Evolutionary conservation across 2,888 invertebrate genomes (phyloP), one percentile per base, ranked within the genome.

Genomic region (Lacanobia wlatinum): DNA sequence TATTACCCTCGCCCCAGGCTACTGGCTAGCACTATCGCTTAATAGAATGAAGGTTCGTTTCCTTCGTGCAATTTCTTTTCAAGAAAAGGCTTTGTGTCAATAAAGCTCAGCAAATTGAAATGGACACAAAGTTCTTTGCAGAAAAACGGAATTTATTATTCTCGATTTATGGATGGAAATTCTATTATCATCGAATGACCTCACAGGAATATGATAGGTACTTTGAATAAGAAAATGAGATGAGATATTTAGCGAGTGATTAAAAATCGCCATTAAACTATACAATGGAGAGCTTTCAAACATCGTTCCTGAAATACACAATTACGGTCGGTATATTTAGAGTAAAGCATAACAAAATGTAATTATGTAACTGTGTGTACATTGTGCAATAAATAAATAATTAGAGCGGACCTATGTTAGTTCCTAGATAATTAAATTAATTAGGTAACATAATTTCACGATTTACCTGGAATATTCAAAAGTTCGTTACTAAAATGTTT

Each of bases 121-220:
- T 38, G 64, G 65, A 68, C 64, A 59, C 50, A 55, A 70, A 66
- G 56, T 58, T 74, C 66, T 75, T 80, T 61, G 48, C 63, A 72
- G 70, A 56, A 53, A 69, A 65, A 70, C 28, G 28, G 46, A 72
- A 70, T 60, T 56, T 66, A 68, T 59, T 56, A 62, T 70, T 63
- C 28, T 34, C 61, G 56, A 75, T 67, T 68, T 78, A 73, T 76
- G 70, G 82, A 76, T 84, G 79, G 77, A 84, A 78, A 62, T 66
- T 18, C 56, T 61, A 55, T 60, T 56, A 50, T 46, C 21, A 46
- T 58, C 0, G 48, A 82, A 62, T 70, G 61, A 21, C 5, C 14
- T 60, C 28, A 18, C 16, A 53, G 34, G 28, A 60, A 64, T 55
- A 64, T 62, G 6, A 28, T 10, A 5, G 28, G 28, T 34, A 50